phyloP scores from a whole-genome alignment of 2,797 vertebrate species.

The Nyctalus aviator region DNA sequence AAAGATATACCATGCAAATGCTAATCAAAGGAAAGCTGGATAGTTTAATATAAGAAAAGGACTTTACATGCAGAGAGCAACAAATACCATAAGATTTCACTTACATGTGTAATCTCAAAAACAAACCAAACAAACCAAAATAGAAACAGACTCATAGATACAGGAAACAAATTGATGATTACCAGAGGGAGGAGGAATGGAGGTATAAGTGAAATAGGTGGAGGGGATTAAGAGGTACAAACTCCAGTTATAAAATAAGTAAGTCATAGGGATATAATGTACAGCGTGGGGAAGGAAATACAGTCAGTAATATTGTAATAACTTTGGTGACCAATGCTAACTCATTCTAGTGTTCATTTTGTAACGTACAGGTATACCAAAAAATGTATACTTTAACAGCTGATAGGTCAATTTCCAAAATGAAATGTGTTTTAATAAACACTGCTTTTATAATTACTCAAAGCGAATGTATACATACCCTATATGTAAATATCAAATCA shows the following conservation, averaged over 20 bases:
- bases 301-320: neutral
- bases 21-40: conserved; percentile 9
- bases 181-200: neutral
- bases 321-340: neutral
- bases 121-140: neutral
- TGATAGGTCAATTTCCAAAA: too few relatives aligned
- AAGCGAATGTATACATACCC: too few relatives aligned
- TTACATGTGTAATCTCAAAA: neutral
- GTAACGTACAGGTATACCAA: neutral
- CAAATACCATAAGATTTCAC: neutral
- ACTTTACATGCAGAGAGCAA: neutral
- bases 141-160: neutral
- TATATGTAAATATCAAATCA: neutral
- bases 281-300: neutral
- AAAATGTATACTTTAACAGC: too few relatives aligned
- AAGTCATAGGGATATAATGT: neutral
- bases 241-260: neutral
- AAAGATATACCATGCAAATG: neutral
- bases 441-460: too few relatives aligned
- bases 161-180: neutral
- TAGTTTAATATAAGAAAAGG: conserved; percentile 32
- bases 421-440: too few relatives aligned
- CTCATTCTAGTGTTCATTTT: neutral
- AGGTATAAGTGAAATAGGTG: neutral
- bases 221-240: too few relatives aligned